These are phyloP conservation scores for Samia ricini DNA, from an alignment of 1,140 invertebrate species.

Conservation along the genomic window DNA sequence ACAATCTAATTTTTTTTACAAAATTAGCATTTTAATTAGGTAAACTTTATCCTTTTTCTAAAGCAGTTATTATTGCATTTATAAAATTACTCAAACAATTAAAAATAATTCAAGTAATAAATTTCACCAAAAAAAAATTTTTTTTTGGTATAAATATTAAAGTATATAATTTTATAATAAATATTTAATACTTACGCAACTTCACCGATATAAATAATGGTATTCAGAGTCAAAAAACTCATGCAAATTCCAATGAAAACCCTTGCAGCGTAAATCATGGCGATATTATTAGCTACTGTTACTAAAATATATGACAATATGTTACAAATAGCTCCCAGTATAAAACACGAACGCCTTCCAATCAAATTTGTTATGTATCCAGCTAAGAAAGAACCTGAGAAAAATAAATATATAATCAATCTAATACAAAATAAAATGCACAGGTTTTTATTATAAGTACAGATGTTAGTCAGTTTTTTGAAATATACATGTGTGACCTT, in stretches of 20 bases:
- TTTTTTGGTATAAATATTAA: no score
- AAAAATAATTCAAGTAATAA: no score
- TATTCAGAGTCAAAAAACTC: constrained; percentile 41
- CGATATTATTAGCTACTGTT: constrained; percentile 32
- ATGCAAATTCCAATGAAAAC: constrained; percentile 39
- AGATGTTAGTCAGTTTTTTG: no score
- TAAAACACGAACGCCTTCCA: constrained; percentile 41
- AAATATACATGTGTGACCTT: no score
- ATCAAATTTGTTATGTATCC: constrained; percentile 44
- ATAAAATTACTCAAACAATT: no score
- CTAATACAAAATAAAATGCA: no score
- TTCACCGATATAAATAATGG: constrained; percentile 44
- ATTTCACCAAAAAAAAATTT: no score
- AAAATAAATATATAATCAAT: constrained; percentile 2
- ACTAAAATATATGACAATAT: constrained; percentile 34
- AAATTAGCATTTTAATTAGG: no score
- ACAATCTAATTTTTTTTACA: no score
- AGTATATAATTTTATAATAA: neutral
- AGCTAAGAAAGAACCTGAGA: constrained; percentile 43
- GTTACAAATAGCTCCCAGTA: constrained; percentile 36
- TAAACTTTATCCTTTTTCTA: no score
- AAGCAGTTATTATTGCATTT: no score
- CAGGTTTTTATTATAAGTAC: no score
- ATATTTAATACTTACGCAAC: constrained; percentile 41
- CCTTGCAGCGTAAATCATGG: constrained; percentile 38